These are phyloP conservation scores for Caenorhabditis sinica DNA, from an alignment of 2,888 invertebrate species.

Conservation along the genomic window DNA sequence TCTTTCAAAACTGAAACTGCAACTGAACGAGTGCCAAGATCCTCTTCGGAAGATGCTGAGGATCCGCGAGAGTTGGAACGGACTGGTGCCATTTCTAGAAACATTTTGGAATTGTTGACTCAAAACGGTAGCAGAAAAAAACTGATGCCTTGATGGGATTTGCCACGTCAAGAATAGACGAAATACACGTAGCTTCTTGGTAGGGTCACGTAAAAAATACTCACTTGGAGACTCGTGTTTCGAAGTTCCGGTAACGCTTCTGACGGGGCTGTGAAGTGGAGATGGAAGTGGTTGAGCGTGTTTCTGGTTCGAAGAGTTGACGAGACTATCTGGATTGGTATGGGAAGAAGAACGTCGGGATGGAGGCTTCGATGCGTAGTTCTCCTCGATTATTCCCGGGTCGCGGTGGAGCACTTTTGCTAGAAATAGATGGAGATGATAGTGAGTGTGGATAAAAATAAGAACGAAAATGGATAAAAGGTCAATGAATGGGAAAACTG, in stretches of 20 bases:
- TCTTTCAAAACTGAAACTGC: constrained; percentile 78
- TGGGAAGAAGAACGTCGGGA: constrained; percentile 34
- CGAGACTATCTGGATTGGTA: constrained; percentile 34
- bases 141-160: too few species aligned
- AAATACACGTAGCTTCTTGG: too few species aligned
- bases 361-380: constrained; percentile 57
- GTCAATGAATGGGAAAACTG: neutral
- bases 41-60: constrained; percentile 61
- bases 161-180: too few species aligned
- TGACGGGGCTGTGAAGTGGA: constrained; percentile 60
- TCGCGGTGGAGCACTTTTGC: constrained; percentile 58
- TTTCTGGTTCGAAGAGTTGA: constrained; percentile 53
- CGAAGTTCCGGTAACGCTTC: constrained; percentile 15
- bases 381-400: constrained; percentile 62
- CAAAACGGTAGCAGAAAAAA: too few species aligned
- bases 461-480: neutral
- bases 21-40: constrained; percentile 61
- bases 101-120: neutral
- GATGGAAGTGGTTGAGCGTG: constrained; percentile 66
- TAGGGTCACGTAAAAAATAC: constrained; percentile 17
- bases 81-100: constrained; percentile 53
- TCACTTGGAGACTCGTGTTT: constrained; percentile 35
- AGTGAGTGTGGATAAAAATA: neutral
- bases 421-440: constrained; percentile 10
- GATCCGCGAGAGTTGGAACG: constrained; percentile 49